Conservation (phyloP, 2,888 invertebrate species). For the Drosophila atripex region DNA sequence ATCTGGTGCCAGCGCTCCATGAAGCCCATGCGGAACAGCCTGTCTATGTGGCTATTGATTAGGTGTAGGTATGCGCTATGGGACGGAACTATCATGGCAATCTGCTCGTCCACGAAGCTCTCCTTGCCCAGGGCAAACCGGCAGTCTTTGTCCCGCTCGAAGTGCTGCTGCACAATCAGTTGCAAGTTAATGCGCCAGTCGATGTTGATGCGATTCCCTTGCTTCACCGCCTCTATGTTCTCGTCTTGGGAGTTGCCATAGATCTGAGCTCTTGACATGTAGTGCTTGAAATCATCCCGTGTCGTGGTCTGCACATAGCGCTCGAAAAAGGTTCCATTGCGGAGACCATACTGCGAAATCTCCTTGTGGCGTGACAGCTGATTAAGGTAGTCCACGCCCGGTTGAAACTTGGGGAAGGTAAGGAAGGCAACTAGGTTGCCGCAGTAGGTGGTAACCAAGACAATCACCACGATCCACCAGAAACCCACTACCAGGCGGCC, state of each 20-base stretch:
- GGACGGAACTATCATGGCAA: slow-evolving; percentile 90
- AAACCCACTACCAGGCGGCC: slow-evolving; percentile 93
- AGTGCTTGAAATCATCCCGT: slow-evolving; percentile 78
- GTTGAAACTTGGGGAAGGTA: slow-evolving; percentile 90
- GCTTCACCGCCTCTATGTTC: slow-evolving; percentile 86
- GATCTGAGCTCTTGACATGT: slow-evolving; percentile 86
- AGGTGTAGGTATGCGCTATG: slow-evolving; percentile 91
- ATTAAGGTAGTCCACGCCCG: slow-evolving; percentile 79
- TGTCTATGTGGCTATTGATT: slow-evolving; percentile 91
- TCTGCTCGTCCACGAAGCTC: slow-evolving; percentile 91
- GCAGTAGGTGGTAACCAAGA: slow-evolving; percentile 95
- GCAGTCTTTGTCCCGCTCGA: slow-evolving; percentile 88
- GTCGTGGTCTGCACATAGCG: slow-evolving; percentile 84
- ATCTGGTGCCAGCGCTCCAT: slow-evolving; percentile 92
- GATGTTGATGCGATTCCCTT: slow-evolving; percentile 89
- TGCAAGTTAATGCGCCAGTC: slow-evolving; percentile 92
- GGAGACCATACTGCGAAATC: slow-evolving; percentile 90
- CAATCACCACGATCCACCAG: slow-evolving; percentile 96
- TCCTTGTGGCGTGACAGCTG: slow-evolving; percentile 84
- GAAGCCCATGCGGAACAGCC: slow-evolving; percentile 93
- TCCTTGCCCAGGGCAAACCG: slow-evolving; percentile 91
- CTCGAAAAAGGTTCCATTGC: slow-evolving; percentile 90
- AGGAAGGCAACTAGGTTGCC: slow-evolving; percentile 96
- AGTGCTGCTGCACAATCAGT: slow-evolving; percentile 89
- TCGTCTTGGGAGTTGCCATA: slow-evolving; percentile 84